A percentile compares a stretch with the other conserved stretches of the same genome.
Conservation (phyloP, 1,140 invertebrate genomes). For the Lutraria rhynchaena region DNA sequence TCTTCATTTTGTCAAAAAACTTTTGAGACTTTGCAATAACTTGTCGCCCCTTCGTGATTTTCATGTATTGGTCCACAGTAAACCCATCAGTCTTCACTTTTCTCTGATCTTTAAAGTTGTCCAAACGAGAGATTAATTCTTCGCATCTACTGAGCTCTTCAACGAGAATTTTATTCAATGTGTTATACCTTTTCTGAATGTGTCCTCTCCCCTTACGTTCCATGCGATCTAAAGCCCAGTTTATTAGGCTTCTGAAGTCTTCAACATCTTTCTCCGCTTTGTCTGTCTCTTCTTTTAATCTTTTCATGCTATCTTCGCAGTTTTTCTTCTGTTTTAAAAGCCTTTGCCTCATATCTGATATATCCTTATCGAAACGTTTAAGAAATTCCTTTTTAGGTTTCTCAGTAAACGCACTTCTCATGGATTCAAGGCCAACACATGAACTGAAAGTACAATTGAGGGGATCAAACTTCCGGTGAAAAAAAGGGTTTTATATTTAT, state of each 20-base stretch:
- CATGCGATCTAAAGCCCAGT: conserved; percentile 38
- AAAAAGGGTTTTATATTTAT: neutral
- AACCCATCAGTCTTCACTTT: neutral
- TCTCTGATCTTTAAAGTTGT: neutral
- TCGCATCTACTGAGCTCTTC: conserved; percentile 35
- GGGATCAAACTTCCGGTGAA: no score
- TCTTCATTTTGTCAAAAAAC: conserved; percentile 11
- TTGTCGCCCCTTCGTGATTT: conserved; percentile 11
- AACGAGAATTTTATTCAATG: conserved; percentile 8
- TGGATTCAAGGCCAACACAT: neutral
- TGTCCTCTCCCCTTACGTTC: conserved; percentile 47
- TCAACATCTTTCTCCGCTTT: conserved; percentile 41
- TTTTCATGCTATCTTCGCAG: conserved; percentile 25
- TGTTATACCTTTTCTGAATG: conserved; percentile 32
- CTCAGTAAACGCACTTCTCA: neutral
- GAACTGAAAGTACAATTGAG: conserved; percentile 42
- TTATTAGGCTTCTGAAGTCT: conserved; percentile 41
- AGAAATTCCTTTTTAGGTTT: conserved; percentile 26
- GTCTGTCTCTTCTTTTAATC: conserved; percentile 39
- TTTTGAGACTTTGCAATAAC: conserved; percentile 1
- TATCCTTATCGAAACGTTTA: conserved; percentile 23
- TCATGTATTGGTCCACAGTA: conserved; percentile 1
- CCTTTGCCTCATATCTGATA: conserved; percentile 28
- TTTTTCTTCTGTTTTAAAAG: conserved; percentile 33
- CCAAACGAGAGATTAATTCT: conserved; percentile 1